Base-by-base conservation (phyloP, 2,113 vertebrate species). In the Neopipo cinnamomea region DNA sequence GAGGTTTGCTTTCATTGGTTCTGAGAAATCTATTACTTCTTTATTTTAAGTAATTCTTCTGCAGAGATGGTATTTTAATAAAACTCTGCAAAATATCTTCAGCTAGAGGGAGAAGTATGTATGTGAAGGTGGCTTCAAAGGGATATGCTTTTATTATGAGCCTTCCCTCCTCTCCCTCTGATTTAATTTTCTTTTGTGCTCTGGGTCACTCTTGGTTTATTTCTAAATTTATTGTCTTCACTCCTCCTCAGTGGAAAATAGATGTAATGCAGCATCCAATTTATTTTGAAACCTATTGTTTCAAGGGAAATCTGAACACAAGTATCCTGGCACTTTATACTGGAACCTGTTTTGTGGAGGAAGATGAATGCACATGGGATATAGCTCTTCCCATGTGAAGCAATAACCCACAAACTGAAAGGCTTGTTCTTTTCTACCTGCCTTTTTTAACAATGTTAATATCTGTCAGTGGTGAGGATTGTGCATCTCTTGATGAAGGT, bases 71-170 rank as follows among this genome's bases (percentile, higher is more conserved):
- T 73, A 61, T 95, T 96, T 97, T 91, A 95, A 97, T 92, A 93
- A 94, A 97, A 90, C 44, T 74, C 81, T 70, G 50, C 52, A 92
- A 97, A 92, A 96, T 97, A 94, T 67, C 68, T 94, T 75, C 73
- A 68, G 72, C 78, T 91, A 85, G 62, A 85, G 84, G 53, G 81
- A 89, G 35, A 91, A 79, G 23, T 35, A 28, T 31, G 17, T 77
- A 25, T 75, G 50, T 67, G 91, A 83, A 63, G 30, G n/a, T 61
- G 41, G 61, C 55, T 95, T 97, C 94, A 95, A 93, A 93, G 58
- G 70, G 58, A 86, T 74, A n/a, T 35, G 14, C 20, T 85, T 93
- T 90, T 81, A 63, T 96, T 95, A 84, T 39, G 19, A 91, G 37
- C 16, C 33, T 89, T 77, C 55, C 15, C 30, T 70, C 21, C 28